phyloP scores from a whole-genome alignment of 2,113 vertebrate genomes.

The Neomonachus schauinslandi region DNA sequence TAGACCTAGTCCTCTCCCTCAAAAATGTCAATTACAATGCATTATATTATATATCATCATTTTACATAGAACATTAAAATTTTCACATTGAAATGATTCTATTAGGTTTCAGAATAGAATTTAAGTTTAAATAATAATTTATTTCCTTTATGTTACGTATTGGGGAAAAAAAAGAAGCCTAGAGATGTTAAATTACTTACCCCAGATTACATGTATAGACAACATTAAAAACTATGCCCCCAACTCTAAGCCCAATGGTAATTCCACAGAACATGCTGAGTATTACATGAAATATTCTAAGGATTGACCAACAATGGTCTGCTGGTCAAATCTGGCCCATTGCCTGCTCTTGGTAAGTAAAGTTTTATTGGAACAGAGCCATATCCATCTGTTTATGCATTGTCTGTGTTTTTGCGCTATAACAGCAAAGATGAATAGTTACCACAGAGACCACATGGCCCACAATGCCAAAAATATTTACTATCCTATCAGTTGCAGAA shows the following conservation, averaged over 20 bases:
- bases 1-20: background rate
- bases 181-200: background rate
- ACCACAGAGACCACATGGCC: background rate
- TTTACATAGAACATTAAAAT: background rate
- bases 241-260: background rate
- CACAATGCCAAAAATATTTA: conserved; percentile 15
- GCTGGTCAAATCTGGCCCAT: background rate
- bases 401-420: background rate
- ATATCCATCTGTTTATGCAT: background rate
- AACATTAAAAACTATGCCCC: background rate
- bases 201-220: background rate
- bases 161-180: background rate
- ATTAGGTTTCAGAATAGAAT: conserved; percentile 2
- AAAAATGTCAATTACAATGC: background rate
- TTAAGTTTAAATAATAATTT: conserved; percentile 5
- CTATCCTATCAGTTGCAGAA: background rate
- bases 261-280: background rate
- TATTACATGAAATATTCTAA: background rate
- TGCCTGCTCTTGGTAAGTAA: background rate
- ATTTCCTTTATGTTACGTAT: background rate
- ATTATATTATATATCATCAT: background rate
- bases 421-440: background rate
- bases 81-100: conserved; percentile 45
- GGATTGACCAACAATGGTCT: background rate
- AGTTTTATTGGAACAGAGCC: background rate